Evolutionary conservation across 2,888 invertebrate genomes (phyloP), one percentile per base, ranked within the genome.

Genomic region (Epinotia nisella): DNA sequence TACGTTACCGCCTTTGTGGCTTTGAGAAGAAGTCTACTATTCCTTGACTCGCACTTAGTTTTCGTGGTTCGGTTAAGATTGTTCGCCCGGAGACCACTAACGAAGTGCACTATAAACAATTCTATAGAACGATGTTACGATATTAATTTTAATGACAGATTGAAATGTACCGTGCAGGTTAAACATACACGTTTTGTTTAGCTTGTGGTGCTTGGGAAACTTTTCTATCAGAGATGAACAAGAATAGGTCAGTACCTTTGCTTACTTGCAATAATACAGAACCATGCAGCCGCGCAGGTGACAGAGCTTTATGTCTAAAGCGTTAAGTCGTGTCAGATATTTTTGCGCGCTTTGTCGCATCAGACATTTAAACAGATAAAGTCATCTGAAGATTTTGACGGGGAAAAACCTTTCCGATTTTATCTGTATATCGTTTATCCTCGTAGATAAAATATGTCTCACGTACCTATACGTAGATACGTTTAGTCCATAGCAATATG

Each of bases 91-190:
- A 74, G 80, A 80, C 81, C 81, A 81, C 89, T 89, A 90, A 89
- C 88, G 86, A 88, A 88, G 85, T 80, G 78, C 78, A 73, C 83
- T 78, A 84, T 87, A 87, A 81, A 82, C 75, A 76, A 79, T 78
- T 78, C 75, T 82, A 82, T 82, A 82, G 75, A 72, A 53, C 71
- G 70, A 78, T 77, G 78, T 79, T 79, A 77, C 61, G 72, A 80
- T 83, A 82, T 81, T 83, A 79, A 82, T 86, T 86, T 85, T 84
- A 77, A 81, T 82, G 80, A 81, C 76, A 59, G 70, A 80, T 79
- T 80, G 75, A 76, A 62, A 74, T 58, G 55, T 66, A 61, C 59
- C 61, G 61, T 61, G 24, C 55, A 45, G 45, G 55, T 66, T 51
- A 51, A 51, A 39, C 17, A 45, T 29, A 19, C 45, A 59, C 39